Conservation (phyloP, 37 sponge, comb jelly and placozoan genomes). For the Ianthella basta region DNA sequence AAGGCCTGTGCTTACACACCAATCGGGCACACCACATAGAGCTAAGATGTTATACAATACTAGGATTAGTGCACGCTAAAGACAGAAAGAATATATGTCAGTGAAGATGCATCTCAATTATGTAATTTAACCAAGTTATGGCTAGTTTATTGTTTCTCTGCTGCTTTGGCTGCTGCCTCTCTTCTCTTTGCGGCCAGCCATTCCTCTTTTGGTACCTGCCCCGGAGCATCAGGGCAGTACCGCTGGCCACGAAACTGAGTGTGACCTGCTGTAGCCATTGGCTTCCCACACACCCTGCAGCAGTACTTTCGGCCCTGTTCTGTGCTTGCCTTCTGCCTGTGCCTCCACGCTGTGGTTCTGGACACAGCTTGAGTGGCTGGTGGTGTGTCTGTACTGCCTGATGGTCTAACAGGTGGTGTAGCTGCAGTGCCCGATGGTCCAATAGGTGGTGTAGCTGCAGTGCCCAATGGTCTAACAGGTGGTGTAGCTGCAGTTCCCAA, state of each 20-base stretch:
- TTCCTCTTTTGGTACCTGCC: conserved; percentile 33
- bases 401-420: background rate
- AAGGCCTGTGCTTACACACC: too few relatives aligned
- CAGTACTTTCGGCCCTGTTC: too few relatives aligned
- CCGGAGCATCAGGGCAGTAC: conserved; percentile 39
- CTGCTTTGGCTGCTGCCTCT: background rate
- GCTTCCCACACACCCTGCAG: conserved; percentile 27
- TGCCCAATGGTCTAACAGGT: background rate
- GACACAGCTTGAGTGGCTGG: background rate
- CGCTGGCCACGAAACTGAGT: conserved; percentile 32
- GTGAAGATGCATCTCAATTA: too few relatives aligned
- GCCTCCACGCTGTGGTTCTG: background rate
- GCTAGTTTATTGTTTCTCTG: background rate
- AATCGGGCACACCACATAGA: too few relatives aligned
- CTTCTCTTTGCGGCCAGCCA: conserved; percentile 27
- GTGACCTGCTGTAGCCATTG: conserved; percentile 39
- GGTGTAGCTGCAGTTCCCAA: background rate
- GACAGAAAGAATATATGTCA: too few relatives aligned
- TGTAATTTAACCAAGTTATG: too few relatives aligned
- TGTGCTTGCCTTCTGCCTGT: too few relatives aligned
- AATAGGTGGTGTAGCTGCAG: background rate
- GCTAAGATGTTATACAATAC: too few relatives aligned
- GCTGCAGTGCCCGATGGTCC: background rate
- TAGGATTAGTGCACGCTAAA: too few relatives aligned
- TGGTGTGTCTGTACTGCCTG: background rate